Percentiles rank a stretch among this genome's conserved stretches.
phyloP scores from a whole-genome alignment of 2,797 vertebrate genomes.

The Hylomyscus alleni region DNA sequence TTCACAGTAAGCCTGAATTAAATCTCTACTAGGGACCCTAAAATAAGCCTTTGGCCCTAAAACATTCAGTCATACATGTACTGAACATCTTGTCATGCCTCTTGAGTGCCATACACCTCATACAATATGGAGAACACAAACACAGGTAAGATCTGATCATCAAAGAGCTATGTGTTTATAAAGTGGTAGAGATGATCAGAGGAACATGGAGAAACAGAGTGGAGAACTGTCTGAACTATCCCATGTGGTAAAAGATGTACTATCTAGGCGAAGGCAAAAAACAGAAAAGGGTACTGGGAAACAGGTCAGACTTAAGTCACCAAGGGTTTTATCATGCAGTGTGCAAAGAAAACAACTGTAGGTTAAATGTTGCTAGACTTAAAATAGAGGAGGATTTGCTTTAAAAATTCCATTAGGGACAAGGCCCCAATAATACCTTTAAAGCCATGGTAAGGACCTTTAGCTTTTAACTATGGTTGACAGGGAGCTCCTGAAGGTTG shows the following conservation, averaged over 20 bases:
- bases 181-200: background rate
- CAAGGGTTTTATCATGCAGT: background rate
- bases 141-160: background rate
- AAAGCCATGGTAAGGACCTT: background rate
- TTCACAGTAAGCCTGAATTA: background rate
- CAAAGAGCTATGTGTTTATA: background rate
- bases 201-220: too few species aligned
- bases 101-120: background rate
- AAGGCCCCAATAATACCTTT: background rate
- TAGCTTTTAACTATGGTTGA: background rate
- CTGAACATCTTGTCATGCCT: background rate
- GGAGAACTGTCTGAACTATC: background rate
- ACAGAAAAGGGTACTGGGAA: background rate
- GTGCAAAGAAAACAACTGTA: background rate
- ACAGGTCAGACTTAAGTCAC: background rate
- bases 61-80: background rate
- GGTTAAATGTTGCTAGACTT: background rate
- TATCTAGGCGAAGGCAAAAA: background rate
- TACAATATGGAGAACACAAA: background rate
- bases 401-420: background rate
- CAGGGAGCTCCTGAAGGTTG: background rate
- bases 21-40: background rate
- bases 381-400: background rate
- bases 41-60: slow-evolving; percentile 20
- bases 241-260: background rate